A percentile compares a stretch with the other conserved stretches of the same genome.
These are phyloP conservation scores for Mylabris sibirica DNA, from an alignment of 2,888 invertebrate species.

Conservation along the genomic window DNA sequence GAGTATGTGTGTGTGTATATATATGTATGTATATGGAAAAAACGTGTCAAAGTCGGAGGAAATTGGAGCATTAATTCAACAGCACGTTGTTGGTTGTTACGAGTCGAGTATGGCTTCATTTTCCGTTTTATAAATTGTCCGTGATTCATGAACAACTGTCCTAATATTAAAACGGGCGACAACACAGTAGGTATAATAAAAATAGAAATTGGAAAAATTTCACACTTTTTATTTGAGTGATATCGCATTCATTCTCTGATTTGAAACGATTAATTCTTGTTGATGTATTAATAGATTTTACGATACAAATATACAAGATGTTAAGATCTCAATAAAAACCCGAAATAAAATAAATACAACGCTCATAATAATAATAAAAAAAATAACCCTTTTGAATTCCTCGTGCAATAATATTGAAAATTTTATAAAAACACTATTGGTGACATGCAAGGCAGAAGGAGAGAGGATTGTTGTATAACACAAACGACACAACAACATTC, in stretches of 20 bases:
- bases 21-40: neutral
- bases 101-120: neutral
- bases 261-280: neutral
- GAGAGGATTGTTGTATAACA: neutral
- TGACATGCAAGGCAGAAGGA: no score
- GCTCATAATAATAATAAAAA: neutral
- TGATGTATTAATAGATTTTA: neutral
- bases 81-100: neutral
- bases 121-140: slow-evolving; percentile 3
- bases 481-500: neutral
- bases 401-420: neutral
- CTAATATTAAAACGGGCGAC: neutral
- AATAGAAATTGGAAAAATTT: neutral
- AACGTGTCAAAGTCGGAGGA: neutral
- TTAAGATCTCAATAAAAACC: neutral
- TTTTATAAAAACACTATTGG: neutral
- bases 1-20: neutral
- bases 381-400: no score
- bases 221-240: neutral
- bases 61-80: neutral
- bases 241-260: neutral
- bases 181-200: neutral
- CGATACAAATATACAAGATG: neutral
- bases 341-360: neutral
- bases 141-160: slow-evolving; percentile 10